These are phyloP conservation scores for Equus przewalskii DNA, from an alignment of 2,113 vertebrate genomes.

Conservation along the genomic window DNA sequence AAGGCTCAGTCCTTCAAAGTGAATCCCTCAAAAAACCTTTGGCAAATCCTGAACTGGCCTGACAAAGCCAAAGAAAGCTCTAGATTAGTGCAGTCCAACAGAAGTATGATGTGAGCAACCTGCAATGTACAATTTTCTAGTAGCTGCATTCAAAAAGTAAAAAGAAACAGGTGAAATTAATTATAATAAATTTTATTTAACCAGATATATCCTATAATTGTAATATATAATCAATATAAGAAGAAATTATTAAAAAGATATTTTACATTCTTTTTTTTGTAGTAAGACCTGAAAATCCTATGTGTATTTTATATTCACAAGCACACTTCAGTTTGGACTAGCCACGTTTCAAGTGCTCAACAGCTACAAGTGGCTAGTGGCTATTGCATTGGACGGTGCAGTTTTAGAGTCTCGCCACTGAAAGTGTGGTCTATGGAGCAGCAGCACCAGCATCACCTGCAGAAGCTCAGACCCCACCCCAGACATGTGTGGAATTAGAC, in stretches of 20 bases:
- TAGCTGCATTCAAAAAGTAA: not conserved
- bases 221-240: not conserved
- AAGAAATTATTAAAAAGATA: not conserved
- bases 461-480: not conserved
- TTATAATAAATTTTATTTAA: not conserved
- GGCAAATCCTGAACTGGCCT: not conserved
- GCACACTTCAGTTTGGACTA: not conserved
- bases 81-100: not conserved
- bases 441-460: not conserved
- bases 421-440: not conserved
- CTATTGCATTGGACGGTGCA: fast-evolving
- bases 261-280: not conserved
- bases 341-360: not conserved
- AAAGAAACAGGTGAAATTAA: not conserved
- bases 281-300: not conserved
- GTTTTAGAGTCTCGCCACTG: not conserved
- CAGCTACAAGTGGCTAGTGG: not conserved
- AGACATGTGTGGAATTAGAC: not conserved
- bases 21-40: not conserved
- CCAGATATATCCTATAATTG: not conserved
- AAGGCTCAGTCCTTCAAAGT: not conserved
- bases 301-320: not conserved
- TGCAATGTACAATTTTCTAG: not conserved
- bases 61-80: not conserved
- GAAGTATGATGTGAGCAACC: not conserved